phyloP scores from a whole-genome alignment of 1,140 invertebrate genomes.

The Trichonephila clavata region DNA sequence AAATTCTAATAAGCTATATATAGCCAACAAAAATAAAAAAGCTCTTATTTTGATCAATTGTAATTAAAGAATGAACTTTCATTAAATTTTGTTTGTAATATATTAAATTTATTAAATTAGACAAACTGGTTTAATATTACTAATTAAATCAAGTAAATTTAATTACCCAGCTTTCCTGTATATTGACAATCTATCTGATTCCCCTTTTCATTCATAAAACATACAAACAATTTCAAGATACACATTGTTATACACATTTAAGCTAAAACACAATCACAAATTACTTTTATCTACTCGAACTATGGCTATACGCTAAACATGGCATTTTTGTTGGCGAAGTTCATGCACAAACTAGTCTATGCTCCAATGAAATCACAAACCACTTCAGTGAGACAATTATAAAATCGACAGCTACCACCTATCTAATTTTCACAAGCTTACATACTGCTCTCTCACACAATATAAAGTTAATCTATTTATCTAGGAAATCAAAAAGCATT shows the following conservation, averaged over 20 bases:
- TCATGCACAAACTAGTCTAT: constrained; percentile 34
- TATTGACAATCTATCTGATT: no score
- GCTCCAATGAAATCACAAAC: background rate
- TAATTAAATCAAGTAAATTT: no score
- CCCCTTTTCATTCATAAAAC: no score
- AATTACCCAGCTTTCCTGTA: no score
- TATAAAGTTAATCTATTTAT: background rate
- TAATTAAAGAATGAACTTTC: no score
- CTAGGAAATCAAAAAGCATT: constrained; percentile 15
- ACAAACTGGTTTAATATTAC: no score
- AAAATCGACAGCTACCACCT: background rate
- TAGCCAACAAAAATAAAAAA: no score
- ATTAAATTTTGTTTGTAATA: no score
- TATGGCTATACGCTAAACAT: constrained; percentile 1
- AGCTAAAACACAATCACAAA: background rate
- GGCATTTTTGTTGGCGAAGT: background rate
- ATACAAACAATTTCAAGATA: background rate
- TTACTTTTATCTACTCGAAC: background rate
- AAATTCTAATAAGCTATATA: no score
- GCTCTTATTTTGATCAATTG: no score
- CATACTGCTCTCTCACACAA: background rate
- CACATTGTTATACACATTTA: background rate
- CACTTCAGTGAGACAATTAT: background rate
- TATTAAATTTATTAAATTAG: no score
- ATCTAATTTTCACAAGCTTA: background rate